Percentiles rank a stretch among this genome's conserved stretches.
Evolutionary conservation across 2,888 invertebrate species (phyloP).

Genomic region (Sussaba pulchella): DNA sequence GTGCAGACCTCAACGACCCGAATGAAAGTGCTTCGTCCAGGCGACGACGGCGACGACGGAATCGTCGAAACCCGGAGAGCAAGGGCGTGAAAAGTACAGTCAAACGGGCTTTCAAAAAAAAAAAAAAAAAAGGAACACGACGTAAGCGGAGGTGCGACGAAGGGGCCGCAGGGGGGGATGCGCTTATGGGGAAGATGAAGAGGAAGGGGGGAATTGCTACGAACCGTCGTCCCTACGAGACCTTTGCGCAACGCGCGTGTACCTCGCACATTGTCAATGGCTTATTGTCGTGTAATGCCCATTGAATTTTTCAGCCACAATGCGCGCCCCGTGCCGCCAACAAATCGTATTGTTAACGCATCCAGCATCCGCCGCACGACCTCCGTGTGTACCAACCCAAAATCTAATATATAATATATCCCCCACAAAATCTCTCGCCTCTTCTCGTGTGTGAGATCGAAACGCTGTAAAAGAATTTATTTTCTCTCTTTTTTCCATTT

Average conservation of each 20-base stretch:
- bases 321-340: conserved; percentile 70
- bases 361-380: conserved; percentile 67
- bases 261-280: conserved; percentile 77
- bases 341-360: conserved; percentile 77
- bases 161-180: no score
- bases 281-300: conserved; percentile 81
- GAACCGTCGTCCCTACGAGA: conserved; percentile 46
- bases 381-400: no score
- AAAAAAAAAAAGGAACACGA: conserved; percentile 43
- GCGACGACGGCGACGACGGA: conserved; percentile 4
- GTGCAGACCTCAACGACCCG: background rate
- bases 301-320: conserved; percentile 79
- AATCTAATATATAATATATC: no score
- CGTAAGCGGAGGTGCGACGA: conserved; percentile 39
- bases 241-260: conserved; percentile 78
- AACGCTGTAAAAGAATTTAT: background rate
- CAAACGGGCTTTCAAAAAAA: conserved; percentile 76
- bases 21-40: conserved; percentile 33
- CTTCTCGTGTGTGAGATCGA: background rate
- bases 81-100: conserved; percentile 84
- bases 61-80: conserved; percentile 41
- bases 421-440: background rate
- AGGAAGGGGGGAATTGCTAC: conserved; percentile 14
- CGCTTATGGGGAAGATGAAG: no score
- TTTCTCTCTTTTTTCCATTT: background rate